A percentile compares a stretch with the other conserved stretches of the same genome.
Conservation (phyloP, 64 coral and sea anemone species). For the Actinia equina region DNA sequence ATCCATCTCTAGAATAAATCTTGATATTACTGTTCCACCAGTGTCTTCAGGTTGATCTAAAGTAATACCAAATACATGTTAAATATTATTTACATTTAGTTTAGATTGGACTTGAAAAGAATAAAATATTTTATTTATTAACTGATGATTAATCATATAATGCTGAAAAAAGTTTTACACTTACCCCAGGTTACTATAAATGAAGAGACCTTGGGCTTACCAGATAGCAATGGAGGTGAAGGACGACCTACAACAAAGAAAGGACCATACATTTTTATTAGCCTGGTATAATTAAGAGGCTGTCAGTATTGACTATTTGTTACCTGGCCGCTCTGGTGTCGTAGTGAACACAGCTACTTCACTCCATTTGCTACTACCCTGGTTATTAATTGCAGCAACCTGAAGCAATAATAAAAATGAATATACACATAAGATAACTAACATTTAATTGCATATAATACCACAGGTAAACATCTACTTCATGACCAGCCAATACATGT, state of each 20-base stretch:
- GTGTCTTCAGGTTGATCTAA: conserved; percentile 68
- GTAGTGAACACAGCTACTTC: conserved; percentile 69
- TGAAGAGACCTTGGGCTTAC: conserved; percentile 25
- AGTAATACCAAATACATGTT: neutral
- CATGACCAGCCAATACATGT: too few relatives aligned
- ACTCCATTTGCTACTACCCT: conserved; percentile 88
- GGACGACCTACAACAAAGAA: conserved; percentile 1
- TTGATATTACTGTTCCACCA: conserved; percentile 68
- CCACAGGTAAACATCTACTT: too few relatives aligned
- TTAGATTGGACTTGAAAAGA: too few relatives aligned
- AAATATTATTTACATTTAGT: too few relatives aligned
- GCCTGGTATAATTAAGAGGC: neutral
- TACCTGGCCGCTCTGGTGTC: conserved; percentile 77
- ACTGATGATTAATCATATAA: neutral
- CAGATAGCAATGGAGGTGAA: conserved; percentile 28
- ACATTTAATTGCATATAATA: too few relatives aligned
- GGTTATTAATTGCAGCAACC: conserved; percentile 67
- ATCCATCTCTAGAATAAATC: conserved; percentile 63
- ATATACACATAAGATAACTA: neutral
- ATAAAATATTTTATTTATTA: too few relatives aligned
- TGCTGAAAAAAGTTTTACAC: neutral
- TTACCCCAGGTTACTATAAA: conserved; percentile 38
- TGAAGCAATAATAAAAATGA: neutral
- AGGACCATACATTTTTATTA: neutral
- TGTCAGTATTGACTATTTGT: neutral